Conservation (phyloP, 2,797 vertebrate species). For the Sebastes matsubarae region DNA sequence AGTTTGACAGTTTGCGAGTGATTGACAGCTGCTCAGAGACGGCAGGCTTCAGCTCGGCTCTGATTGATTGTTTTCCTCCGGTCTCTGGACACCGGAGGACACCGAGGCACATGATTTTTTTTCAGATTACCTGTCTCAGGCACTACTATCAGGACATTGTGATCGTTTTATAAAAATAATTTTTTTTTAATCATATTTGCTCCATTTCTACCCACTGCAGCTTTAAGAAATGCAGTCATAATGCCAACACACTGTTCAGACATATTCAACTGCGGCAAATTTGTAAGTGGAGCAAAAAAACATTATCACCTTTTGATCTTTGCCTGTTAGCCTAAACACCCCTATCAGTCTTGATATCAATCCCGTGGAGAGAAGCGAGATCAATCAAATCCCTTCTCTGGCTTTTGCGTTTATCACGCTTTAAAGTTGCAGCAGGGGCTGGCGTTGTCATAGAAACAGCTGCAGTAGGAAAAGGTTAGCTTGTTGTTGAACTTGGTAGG, state of each 20-base stretch:
- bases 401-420: conserved; percentile 75
- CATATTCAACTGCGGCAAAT: conserved; percentile 28
- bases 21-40: too few relatives aligned
- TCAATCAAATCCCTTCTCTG: conserved; percentile 82
- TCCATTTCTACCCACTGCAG: too few relatives aligned
- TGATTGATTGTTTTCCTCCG: too few relatives aligned
- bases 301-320: conserved; percentile 59
- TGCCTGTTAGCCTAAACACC: conserved; percentile 52
- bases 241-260: conserved; percentile 5
- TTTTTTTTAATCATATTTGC: too few relatives aligned
- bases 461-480: conserved; percentile 74
- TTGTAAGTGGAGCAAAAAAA: conserved; percentile 27
- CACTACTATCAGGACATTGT: fast-evolving
- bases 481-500: conserved; percentile 77
- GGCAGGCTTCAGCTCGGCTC: too few relatives aligned
- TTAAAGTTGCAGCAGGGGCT: conserved; percentile 74
- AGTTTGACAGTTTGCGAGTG: too few relatives aligned
- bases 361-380: conserved; percentile 57
- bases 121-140: too few relatives aligned
- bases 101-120: too few relatives aligned
- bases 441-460: conserved; percentile 85
- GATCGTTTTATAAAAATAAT: too few relatives aligned
- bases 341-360: conserved; percentile 52
- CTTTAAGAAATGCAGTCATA: neutral
- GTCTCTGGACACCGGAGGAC: too few relatives aligned